These are phyloP conservation scores for Crossaster papposus DNA, from an alignment of 53 echinoderm and acorn worm genomes.

Conservation along the genomic window DNA sequence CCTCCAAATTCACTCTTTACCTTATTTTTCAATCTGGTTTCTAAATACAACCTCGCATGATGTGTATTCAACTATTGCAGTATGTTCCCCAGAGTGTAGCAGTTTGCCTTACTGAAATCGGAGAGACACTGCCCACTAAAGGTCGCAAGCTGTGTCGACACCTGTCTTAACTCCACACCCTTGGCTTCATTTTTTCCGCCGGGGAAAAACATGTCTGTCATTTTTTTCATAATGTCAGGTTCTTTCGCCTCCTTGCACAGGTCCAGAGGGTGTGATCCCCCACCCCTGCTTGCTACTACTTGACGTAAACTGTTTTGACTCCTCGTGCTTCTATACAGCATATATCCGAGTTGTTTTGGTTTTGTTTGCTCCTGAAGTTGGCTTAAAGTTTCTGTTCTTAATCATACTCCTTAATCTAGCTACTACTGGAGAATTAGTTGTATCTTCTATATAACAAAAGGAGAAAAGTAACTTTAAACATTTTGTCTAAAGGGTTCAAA, in stretches of 20 bases:
- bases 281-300: slow-evolving; percentile 16
- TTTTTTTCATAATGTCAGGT: slow-evolving; percentile 1
- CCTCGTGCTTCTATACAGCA: slow-evolving; percentile 34
- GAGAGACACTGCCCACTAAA: too few relatives aligned
- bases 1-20: too few relatives aligned
- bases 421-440: slow-evolving; percentile 8
- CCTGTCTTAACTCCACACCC: too few relatives aligned
- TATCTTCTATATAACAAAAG: slow-evolving; percentile 2
- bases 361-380: too few relatives aligned
- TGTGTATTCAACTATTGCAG: slow-evolving; percentile 2
- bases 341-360: too few relatives aligned
- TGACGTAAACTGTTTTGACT: neutral
- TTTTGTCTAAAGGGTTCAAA: neutral
- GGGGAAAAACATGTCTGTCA: slow-evolving; percentile 1
- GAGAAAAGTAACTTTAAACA: too few relatives aligned
- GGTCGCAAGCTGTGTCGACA: too few relatives aligned
- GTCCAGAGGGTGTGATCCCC: too few relatives aligned
- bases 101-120: neutral
- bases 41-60: slow-evolving; percentile 1
- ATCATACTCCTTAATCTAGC: too few relatives aligned
- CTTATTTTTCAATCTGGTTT: too few relatives aligned
- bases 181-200: slow-evolving; percentile 14
- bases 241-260: slow-evolving; percentile 15
- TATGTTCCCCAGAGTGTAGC: slow-evolving; percentile 3
- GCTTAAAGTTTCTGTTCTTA: too few relatives aligned